Percentiles rank a stretch among this genome's conserved stretches.
phyloP scores from a whole-genome alignment of 1,140 invertebrate species.

The Leptopilina boulardi region DNA sequence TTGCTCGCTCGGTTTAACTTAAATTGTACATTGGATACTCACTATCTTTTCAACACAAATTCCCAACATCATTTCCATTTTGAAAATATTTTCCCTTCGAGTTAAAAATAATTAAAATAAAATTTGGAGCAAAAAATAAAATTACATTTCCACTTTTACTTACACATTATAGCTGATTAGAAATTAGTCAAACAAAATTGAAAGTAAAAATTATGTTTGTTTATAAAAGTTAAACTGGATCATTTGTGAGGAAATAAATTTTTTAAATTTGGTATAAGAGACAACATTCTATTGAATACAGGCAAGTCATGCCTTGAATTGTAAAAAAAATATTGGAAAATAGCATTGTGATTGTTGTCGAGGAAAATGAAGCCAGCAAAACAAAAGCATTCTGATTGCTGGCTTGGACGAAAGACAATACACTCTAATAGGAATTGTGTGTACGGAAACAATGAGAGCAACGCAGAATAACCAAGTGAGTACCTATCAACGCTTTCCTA shows the following conservation, averaged over 20 bases:
- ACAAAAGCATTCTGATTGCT: slow-evolving; percentile 7
- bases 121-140: no score
- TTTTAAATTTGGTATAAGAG: no score
- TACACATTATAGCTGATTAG: no score
- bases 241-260: no score
- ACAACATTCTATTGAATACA: no score
- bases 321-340: neutral
- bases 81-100: neutral
- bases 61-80: neutral
- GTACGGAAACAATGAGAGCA: neutral
- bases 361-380: neutral
- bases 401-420: neutral
- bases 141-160: no score
- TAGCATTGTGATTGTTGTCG: slow-evolving; percentile 4
- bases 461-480: slow-evolving; percentile 8
- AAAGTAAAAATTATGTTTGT: no score
- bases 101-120: no score
- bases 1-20: neutral
- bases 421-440: slow-evolving; percentile 10
- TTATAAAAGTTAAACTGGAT: no score
- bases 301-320: neutral
- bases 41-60: neutral
- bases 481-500: slow-evolving; percentile 10
- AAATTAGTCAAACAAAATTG: no score
- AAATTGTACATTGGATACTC: neutral